Base-by-base conservation (phyloP, 2,797 vertebrate genomes). In the Acipenser transmontanus region DNA sequence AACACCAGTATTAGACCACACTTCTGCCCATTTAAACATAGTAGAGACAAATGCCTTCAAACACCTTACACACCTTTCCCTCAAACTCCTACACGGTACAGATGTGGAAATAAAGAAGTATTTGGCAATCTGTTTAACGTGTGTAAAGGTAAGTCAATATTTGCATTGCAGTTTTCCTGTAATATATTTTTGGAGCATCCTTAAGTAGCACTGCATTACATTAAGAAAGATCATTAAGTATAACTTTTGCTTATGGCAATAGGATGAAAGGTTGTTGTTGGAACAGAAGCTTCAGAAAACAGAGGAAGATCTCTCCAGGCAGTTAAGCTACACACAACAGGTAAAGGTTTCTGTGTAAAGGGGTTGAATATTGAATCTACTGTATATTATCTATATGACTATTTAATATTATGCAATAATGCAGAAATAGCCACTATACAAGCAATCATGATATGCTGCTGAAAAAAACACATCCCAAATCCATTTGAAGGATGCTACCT, bases 1-100 rank as follows among this genome's bases (percentile, higher is more conserved):
- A 66, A 85, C 90, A 62, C 57, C 89, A n/a, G 50, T 82, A 63
- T 76, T 91, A 60, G 89, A 93, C 72, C 86, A 89, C 65, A 87
- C 90, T 2, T 85, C 92, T 5, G 89, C 89, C 49, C 90, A 76
- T 74, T 85, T 99, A 75, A 96, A 95, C 68, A 83, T 99, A 50
- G 87, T 99, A 48, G 96, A 99, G 81, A 98, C 94, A 13, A 98
- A 98, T 12, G 91, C 94, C 48, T 99, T 99, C 78, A 99, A 99
- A 75, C 95, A 98, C 75, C 90, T 98, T 69, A 97, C 91, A 49
- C 96, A 98, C 71, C 86, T 99, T 64, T 96, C 93, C 63, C 79
- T 99, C 2, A 92, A 94, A 63, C 91, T 98, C 8, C 77, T 91
- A 60, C 95, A 93, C 47, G 96, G 93, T 76, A 94, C 87, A 61